phyloP scores from a whole-genome alignment of 2,113 vertebrate species.

The Telmatochromis brichardi region DNA sequence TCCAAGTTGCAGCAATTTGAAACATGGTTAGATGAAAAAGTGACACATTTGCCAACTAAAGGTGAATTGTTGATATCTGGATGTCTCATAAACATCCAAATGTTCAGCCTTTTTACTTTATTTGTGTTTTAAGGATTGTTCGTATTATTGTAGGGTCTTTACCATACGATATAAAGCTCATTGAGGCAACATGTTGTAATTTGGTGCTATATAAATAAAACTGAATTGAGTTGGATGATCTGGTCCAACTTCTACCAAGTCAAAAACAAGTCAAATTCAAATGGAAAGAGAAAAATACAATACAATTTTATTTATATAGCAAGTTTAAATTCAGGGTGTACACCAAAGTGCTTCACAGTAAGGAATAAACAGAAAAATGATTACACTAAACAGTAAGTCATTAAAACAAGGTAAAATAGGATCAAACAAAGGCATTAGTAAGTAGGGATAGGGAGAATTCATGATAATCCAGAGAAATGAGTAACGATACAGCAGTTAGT shows the following conservation, averaged over 20 bases:
- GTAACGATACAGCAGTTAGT: background rate
- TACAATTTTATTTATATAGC: background rate
- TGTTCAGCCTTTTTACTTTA: background rate
- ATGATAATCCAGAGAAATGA: background rate
- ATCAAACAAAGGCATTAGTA: background rate
- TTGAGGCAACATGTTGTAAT: background rate
- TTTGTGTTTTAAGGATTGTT: background rate
- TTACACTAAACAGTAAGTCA: accelerated
- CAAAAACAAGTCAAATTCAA: background rate
- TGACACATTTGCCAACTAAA: background rate
- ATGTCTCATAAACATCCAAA: background rate
- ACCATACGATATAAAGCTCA: accelerated
- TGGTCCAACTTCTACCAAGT: background rate
- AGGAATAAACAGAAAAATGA: background rate
- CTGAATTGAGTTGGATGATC: background rate
- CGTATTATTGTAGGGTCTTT: background rate
- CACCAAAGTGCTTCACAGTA: background rate
- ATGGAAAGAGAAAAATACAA: background rate
- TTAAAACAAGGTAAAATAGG: background rate
- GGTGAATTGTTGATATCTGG: background rate
- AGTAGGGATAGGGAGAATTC: background rate
- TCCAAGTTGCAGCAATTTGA: background rate
- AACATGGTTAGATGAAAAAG: background rate
- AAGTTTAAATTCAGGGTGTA: accelerated
- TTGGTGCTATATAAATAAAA: background rate